Evolutionary conservation across 2,888 invertebrate genomes (phyloP), one percentile per base, ranked within the genome.

Genomic region (Hetaerina titia): DNA sequence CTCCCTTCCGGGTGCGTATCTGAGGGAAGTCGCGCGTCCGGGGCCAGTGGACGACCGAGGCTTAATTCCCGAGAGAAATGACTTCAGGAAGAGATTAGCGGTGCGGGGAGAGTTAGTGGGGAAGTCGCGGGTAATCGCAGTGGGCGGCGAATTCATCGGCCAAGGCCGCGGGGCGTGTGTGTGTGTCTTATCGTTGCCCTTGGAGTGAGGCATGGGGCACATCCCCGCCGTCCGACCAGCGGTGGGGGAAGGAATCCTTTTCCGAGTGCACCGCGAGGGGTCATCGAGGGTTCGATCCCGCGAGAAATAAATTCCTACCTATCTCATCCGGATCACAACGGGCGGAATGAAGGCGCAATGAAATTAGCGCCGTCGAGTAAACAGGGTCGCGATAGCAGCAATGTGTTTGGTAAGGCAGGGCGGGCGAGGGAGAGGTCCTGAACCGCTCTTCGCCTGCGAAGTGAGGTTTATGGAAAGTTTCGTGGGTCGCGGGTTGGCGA

Each of bases 121-220:
- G 22, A 31, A 90, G 63, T 22, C 64, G 90, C 31, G 64, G 64
- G 45, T 90, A 90, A 90, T 90, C 90, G 90, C 64, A 64, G 63
- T 19, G 17, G 63, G 60, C 25, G 15, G 45, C 8, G n/a, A 64
- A 69, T 90, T 90, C 64, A 90, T 90, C 90, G 45, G 45, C 31
- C 81, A 81, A 81, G 81, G 81, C 81, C 81, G 81, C 81, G 13
- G n/a, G 11, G 81, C 81, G 13, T 7, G 11, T 81, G 31, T 22
- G 81, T 90, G 90, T 90, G 64, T 90, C 90, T 63, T 90, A 90
- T 90, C 90, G 64, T 64, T 45, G 64, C 19, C 64, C 90, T 90
- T 90, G 64, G 64, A 90, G 90, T 81, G 81, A 90, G 64, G 64
- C 19, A 64, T 90, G 64, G 60, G 81, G 13, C 81, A 31, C 81